Conservation (phyloP, 2,113 vertebrate genomes). For the Sinocyclocheilus anophthalmus region DNA sequence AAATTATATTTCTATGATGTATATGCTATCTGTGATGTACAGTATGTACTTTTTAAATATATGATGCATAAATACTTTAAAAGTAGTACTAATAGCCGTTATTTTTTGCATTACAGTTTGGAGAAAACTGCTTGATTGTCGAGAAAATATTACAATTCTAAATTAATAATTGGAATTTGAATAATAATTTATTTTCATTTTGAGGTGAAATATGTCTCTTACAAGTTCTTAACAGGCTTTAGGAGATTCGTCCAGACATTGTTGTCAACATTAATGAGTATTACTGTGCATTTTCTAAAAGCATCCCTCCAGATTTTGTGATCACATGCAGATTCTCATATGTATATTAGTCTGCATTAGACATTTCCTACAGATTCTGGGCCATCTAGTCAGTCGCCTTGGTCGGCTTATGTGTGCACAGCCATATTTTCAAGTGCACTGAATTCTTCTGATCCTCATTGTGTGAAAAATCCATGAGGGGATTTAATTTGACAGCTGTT, state of each 20-base stretch:
- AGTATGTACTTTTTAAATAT: no score
- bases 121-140: neutral
- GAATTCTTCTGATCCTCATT: conserved; percentile 9
- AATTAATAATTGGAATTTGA: neutral
- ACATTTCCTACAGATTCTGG: neutral
- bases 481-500: conserved; percentile 19
- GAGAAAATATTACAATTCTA: neutral
- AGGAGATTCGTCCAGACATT: neutral
- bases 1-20: no score
- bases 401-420: neutral
- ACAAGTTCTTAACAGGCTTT: neutral
- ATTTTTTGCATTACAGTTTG: neutral
- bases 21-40: no score
- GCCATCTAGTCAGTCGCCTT: neutral
- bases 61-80: neutral
- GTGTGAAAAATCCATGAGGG: neutral
- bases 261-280: neutral
- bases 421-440: neutral
- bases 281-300: neutral
- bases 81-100: neutral
- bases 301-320: neutral
- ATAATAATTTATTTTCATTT: neutral
- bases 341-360: neutral
- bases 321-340: neutral
- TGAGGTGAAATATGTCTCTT: neutral